Conservation (phyloP, 2,888 invertebrate genomes). For the Allacma fusca region DNA sequence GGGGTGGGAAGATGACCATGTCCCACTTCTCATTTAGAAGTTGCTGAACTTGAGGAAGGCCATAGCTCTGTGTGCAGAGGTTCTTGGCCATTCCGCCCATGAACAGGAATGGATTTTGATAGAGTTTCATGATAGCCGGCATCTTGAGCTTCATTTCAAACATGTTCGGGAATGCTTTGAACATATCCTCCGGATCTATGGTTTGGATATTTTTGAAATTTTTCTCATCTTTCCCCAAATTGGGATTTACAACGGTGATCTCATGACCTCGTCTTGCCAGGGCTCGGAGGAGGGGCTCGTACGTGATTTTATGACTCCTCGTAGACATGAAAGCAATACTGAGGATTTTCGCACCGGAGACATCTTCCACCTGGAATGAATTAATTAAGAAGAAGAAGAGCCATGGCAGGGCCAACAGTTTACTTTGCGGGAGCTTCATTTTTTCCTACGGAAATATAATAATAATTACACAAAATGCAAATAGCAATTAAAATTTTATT, state of each 20-base stretch:
- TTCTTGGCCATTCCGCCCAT: neutral
- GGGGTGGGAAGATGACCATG: constrained; percentile 3
- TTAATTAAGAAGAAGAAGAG: no score
- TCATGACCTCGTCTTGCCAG: constrained; percentile 20
- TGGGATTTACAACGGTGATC: no score
- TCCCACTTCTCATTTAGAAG: neutral
- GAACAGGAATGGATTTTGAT: neutral
- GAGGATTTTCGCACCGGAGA: constrained; percentile 17
- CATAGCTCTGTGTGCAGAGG: neutral
- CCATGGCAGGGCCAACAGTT: no score
- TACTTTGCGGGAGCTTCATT: no score
- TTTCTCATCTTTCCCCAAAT: neutral
- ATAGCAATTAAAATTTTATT: no score
- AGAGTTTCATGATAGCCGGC: neutral
- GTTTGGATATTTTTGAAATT: constrained; percentile 23
- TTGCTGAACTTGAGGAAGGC: neutral
- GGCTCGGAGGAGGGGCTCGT: constrained; percentile 9
- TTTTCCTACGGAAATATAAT: no score
- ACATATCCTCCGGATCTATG: neutral
- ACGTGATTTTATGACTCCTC: constrained; percentile 22
- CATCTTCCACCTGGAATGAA: no score
- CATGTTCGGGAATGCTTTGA: neutral
- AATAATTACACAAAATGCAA: no score
- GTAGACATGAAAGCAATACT: constrained; percentile 17
- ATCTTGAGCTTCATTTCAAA: neutral